Conservation (phyloP, 1,140 invertebrate species). For the Listronotus oregonensis region DNA sequence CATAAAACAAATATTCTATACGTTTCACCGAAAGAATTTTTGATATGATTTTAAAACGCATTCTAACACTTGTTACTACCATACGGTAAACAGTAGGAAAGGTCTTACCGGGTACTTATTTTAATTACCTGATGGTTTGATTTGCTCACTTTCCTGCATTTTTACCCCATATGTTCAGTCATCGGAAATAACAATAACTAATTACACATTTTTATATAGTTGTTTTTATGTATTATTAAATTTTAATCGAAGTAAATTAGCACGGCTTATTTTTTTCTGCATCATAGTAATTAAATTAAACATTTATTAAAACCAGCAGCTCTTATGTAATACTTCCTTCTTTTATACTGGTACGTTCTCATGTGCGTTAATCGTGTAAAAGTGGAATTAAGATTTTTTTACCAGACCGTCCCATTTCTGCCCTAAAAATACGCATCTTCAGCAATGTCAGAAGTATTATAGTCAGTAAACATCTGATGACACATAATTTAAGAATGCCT, state of each 20-base stretch:
- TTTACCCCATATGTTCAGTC: slow-evolving; percentile 46
- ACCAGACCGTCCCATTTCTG: no score
- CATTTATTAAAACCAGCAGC: no score
- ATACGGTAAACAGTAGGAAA: neutral
- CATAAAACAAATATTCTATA: slow-evolving; percentile 27
- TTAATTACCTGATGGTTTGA: slow-evolving; percentile 27
- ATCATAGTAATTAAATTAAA: neutral
- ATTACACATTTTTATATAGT: slow-evolving; percentile 12
- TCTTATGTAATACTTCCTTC: no score
- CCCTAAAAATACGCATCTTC: no score
- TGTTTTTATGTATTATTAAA: slow-evolving; percentile 8
- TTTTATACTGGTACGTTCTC: no score
- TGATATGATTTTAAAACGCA: slow-evolving; percentile 27
- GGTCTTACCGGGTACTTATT: slow-evolving; percentile 6
- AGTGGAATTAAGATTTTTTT: no score
- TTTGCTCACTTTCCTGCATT: slow-evolving; percentile 39
- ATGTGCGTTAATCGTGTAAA: no score
- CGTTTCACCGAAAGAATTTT: slow-evolving; percentile 47
- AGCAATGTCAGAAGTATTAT: no score
- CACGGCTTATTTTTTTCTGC: neutral
- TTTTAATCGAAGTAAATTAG: neutral
- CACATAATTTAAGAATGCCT: no score
- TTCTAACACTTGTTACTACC: neutral
- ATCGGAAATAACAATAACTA: slow-evolving; percentile 31
- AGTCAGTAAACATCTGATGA: no score